Evolutionary conservation across 2,888 invertebrate genomes (phyloP).

Genomic region (Apodemia zela): DNA sequence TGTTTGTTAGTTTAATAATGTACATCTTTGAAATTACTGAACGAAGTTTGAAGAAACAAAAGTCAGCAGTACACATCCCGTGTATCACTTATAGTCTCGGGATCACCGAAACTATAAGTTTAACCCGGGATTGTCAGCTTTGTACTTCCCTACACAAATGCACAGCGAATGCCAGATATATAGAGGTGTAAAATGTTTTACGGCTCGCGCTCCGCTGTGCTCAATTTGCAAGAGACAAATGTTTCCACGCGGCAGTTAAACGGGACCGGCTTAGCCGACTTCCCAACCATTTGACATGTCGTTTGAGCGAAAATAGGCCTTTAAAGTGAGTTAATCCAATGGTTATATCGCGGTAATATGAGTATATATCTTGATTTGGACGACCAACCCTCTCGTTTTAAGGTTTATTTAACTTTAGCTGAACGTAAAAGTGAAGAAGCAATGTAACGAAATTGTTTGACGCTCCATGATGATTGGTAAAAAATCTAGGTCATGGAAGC

Average conservation of each 20-base stretch:
- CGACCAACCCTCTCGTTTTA: not conserved
- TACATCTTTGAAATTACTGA: too few relatives aligned
- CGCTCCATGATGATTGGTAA: not conserved
- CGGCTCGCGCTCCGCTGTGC: not conserved
- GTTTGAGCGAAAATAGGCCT: not conserved
- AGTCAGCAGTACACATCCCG: too few relatives aligned
- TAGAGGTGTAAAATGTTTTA: slow-evolving; percentile 12
- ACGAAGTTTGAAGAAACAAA: too few relatives aligned
- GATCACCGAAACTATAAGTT: not conserved
- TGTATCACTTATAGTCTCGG: too few relatives aligned
- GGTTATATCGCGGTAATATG: not conserved
- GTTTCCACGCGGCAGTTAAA: not conserved
- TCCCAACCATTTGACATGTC: slow-evolving; percentile 7
- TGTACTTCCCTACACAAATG: not conserved
- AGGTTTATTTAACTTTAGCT: too few relatives aligned
- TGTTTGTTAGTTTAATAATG: too few relatives aligned
- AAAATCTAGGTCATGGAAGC: not conserved
- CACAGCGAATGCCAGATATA: not conserved
- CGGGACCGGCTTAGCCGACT: not conserved
- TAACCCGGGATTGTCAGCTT: not conserved
- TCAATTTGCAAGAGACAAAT: slow-evolving; percentile 9
- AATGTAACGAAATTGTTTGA: too few relatives aligned
- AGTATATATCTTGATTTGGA: not conserved
- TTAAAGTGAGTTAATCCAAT: not conserved
- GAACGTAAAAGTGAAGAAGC: too few relatives aligned